Evolutionary conservation across 2,797 vertebrate species (phyloP).

Genomic region (Pterois miles): DNA sequence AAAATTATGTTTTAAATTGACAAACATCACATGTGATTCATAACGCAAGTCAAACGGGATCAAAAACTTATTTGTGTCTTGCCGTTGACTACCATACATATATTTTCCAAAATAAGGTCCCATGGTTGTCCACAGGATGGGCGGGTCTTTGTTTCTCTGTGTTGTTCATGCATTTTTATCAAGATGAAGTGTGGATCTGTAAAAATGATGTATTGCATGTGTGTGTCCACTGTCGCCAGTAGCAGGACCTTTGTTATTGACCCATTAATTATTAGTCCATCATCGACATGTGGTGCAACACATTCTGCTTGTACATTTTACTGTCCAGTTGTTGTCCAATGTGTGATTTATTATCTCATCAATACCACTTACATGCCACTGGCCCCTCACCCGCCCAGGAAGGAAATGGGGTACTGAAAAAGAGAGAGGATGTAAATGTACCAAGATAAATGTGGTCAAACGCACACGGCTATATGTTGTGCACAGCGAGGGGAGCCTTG

Average conservation of each 20-base stretch:
- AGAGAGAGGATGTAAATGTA: conserved; percentile 6
- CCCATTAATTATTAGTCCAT: conserved; percentile 51
- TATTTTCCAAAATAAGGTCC: no score
- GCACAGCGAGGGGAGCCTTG: background rate
- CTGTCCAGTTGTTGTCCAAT: conserved; percentile 1
- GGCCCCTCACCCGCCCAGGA: background rate
- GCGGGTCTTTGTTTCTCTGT: no score
- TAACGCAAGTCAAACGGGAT: no score
- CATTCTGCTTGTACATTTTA: conserved; percentile 14
- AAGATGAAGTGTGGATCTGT: conserved; percentile 11
- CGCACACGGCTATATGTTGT: background rate
- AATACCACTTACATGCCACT: conserved; percentile 25
- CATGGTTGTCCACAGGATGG: no score
- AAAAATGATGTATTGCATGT: conserved; percentile 4
- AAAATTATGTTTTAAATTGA: no score
- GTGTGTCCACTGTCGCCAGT: background rate
- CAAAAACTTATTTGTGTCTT: no score
- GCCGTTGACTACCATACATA: no score
- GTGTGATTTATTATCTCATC: conserved; percentile 43
- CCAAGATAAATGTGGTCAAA: conserved; percentile 33
- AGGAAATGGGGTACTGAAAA: conserved; percentile 18
- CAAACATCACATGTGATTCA: no score
- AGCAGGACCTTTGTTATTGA: conserved; percentile 19
- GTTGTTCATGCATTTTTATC: background rate
- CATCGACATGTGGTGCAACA: conserved; percentile 10